Percentiles rank a stretch among this genome's conserved stretches.
Conservation (phyloP, 2,888 invertebrate genomes). For the Volucella inanis region DNA sequence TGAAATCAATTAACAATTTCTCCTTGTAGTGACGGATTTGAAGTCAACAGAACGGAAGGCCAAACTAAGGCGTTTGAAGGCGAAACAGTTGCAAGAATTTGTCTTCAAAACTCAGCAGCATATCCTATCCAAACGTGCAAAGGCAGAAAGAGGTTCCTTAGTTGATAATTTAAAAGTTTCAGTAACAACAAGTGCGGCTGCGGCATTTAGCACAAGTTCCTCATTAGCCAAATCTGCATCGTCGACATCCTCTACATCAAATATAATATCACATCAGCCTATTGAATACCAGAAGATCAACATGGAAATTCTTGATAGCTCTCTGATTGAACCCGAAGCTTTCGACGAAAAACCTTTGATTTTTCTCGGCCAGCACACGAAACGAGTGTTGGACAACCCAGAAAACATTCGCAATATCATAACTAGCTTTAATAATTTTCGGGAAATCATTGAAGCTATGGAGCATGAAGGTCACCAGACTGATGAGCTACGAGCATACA, state of each 20-base stretch:
- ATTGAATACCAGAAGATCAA: conserved; percentile 81
- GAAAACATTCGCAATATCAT: conserved; percentile 79
- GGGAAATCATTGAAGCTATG: conserved; percentile 80
- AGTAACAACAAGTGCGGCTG: conserved; percentile 11
- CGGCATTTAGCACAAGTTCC: conserved; percentile 57
- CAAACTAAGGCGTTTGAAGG: conserved; percentile 87
- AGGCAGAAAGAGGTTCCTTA: conserved; percentile 74
- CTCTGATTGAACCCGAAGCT: conserved; percentile 77
- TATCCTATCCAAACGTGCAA: conserved; percentile 77
- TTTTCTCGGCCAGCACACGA: conserved; percentile 80
- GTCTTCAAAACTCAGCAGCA: conserved; percentile 84
- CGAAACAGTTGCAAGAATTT: conserved; percentile 87
- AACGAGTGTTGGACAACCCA: conserved; percentile 77
- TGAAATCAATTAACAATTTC: background rate
- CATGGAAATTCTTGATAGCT: conserved; percentile 79
- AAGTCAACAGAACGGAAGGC: conserved; percentile 87
- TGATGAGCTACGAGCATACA: conserved; percentile 54
- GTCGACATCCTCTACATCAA: background rate
- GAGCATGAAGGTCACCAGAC: conserved; percentile 77
- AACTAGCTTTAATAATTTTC: conserved; percentile 81
- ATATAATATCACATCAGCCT: conserved; percentile 76
- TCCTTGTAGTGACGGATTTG: conserved; percentile 85
- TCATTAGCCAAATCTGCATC: background rate
- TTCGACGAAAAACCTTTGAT: conserved; percentile 82
- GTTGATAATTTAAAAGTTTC: conserved; percentile 46